Conservation (phyloP, 2,888 invertebrate species). For the Agrenia bidenticulata region DNA sequence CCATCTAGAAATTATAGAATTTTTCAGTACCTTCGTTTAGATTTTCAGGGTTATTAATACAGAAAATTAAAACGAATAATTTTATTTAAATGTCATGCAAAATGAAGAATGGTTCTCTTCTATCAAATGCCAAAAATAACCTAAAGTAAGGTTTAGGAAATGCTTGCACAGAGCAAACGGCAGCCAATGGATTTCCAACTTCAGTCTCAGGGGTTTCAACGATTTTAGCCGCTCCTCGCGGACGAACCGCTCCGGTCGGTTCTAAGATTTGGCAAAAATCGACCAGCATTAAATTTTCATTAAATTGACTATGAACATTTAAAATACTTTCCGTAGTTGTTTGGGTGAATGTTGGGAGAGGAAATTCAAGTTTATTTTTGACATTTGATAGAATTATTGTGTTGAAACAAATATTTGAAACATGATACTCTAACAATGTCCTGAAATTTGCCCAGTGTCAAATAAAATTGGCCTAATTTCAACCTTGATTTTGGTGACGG, state of each 20-base stretch:
- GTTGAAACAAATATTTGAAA: neutral
- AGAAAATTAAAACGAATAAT: conserved; percentile 10
- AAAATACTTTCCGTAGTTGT: neutral
- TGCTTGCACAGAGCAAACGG: conserved; percentile 71
- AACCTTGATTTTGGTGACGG: conserved; percentile 64
- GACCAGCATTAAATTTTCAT: neutral
- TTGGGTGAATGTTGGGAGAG: neutral
- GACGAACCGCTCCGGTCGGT: conserved; percentile 54
- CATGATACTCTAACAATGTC: neutral
- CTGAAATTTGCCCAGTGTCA: neutral
- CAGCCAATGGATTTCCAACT: conserved; percentile 50
- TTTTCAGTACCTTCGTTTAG: neutral
- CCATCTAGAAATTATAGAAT: conserved; percentile 71
- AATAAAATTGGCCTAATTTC: neutral
- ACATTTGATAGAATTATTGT: conserved; percentile 7
- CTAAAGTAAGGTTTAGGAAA: conserved; percentile 74
- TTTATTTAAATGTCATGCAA: neutral
- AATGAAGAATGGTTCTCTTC: neutral
- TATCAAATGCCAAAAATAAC: conserved; percentile 58
- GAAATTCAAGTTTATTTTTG: conserved; percentile 9
- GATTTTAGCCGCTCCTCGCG: conserved; percentile 52
- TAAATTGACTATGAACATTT: neutral
- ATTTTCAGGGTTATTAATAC: neutral
- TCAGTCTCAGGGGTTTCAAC: conserved; percentile 53
- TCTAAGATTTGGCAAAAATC: conserved; percentile 45